Base-by-base conservation (phyloP, 2,113 vertebrate species). In the Leptodactylus fuscus region DNA sequence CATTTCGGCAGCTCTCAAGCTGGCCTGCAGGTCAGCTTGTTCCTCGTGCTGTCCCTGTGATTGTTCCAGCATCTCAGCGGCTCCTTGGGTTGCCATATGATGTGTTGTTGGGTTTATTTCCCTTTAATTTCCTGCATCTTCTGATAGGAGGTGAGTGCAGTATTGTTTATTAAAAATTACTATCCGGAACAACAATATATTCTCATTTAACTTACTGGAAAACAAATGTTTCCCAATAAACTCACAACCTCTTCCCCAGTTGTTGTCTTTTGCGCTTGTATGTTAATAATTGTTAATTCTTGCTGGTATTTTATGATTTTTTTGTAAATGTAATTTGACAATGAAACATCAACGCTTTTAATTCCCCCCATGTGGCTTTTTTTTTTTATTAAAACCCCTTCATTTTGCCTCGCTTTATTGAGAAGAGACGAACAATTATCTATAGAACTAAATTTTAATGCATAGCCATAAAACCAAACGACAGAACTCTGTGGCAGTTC, bases 391-490 rank as follows among this genome's bases (percentile, higher is more conserved):
- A 95, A 95, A 95, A 93, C 92, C 91, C 89, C 89, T 93, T 90
- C 89, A 75, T 91, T 91, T 85, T 88, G 92, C 93, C 90, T 92
- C 90, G 88, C 90, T 94, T 95, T 95, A 95, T 95, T 94, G 93
- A 92, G 93, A 90, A 87, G 91, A 94, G 93, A 94, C 93, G 94
- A 94, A 95, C 94, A 95, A 95, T 94, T 95, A 95, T 95, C 94
- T 93, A 92, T 93, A 95, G 94, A 94, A 73, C 74, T 95, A 95
- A 95, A 95, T 95, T 95, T 95, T 94, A 95, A 95, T 95, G 94
- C 92, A 92, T 91, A 91, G 93, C 94, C 94, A 95, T 95, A 95
- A 95, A 95, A 95, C 93, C 94, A 95, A 95, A 95, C 95, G 94
- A 94, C 92, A 93, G 89, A 90, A 93, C 93, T 94, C 92, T 94